Evolutionary conservation across 2,113 vertebrate genomes (phyloP).

Genomic region (Sylvietta virens): DNA sequence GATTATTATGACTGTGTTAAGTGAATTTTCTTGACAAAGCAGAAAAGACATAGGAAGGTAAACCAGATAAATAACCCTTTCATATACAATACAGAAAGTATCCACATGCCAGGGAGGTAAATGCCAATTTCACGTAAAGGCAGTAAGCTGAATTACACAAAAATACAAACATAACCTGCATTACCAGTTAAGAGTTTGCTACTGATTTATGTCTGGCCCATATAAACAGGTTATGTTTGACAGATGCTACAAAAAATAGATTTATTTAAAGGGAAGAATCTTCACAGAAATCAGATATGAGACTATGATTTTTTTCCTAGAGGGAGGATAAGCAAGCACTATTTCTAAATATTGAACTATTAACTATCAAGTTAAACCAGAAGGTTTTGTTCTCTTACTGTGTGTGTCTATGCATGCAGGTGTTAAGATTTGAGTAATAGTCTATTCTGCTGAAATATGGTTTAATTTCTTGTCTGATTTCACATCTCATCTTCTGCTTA

Average conservation of each 20-base stretch:
- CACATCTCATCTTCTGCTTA: neutral
- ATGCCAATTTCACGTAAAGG: neutral
- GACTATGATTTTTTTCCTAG: neutral
- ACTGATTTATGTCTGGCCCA: neutral
- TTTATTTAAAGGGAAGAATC: neutral
- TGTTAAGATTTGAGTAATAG: neutral
- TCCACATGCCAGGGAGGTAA: neutral
- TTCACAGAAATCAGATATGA: neutral
- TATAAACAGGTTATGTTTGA: neutral
- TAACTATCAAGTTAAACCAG: neutral
- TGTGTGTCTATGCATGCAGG: neutral
- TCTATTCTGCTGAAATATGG: neutral
- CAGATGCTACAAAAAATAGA: neutral
- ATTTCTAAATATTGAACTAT: neutral
- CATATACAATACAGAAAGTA: neutral
- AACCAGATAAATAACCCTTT: neutral
- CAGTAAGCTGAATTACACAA: neutral
- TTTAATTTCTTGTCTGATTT: neutral
- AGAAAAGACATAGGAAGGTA: neutral
- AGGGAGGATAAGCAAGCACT: neutral
- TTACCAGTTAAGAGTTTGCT: neutral
- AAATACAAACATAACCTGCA: neutral
- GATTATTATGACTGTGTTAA: neutral
- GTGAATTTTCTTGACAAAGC: neutral
- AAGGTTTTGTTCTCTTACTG: neutral